Percentiles rank a stretch among this genome's conserved stretches.
Evolutionary conservation across 2,797 vertebrate genomes (phyloP).

Genomic region (Oryzias dopingdopingensis): DNA sequence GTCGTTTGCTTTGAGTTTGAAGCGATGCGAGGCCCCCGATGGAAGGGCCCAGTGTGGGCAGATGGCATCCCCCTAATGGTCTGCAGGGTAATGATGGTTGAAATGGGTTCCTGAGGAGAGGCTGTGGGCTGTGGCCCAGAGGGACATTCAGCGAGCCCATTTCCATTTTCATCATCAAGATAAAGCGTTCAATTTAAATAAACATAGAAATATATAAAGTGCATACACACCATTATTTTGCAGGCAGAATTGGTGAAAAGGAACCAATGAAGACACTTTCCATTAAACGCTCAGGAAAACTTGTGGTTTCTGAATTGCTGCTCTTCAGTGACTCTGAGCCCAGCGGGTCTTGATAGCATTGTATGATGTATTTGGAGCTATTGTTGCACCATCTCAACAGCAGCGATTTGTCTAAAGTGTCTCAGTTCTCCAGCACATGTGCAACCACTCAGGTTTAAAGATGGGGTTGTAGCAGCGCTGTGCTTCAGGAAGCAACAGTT

Average conservation of each 20-base stretch:
- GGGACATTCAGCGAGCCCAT: slow-evolving; percentile 51
- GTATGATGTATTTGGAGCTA: slow-evolving; percentile 26
- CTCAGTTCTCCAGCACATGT: slow-evolving; percentile 15
- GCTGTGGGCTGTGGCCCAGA: slow-evolving; percentile 61
- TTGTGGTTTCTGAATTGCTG: slow-evolving; percentile 29
- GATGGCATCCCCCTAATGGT: slow-evolving; percentile 78
- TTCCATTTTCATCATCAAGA: slow-evolving; percentile 60
- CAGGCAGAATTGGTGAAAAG: slow-evolving; percentile 13
- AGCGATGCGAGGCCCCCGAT: slow-evolving; percentile 61
- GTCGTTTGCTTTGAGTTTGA: slow-evolving; percentile 68
- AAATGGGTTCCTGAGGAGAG: slow-evolving; percentile 75
- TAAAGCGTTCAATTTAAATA: slow-evolving; percentile 43
- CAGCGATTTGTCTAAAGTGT: slow-evolving; percentile 47
- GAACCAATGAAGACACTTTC: slow-evolving; percentile 15
- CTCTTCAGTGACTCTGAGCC: slow-evolving; percentile 32
- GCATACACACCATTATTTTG: slow-evolving; percentile 4
- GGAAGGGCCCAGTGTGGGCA: slow-evolving; percentile 50
- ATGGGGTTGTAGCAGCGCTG: slow-evolving; percentile 17
- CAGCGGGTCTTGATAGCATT: slow-evolving; percentile 30
- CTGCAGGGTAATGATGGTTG: slow-evolving; percentile 82
- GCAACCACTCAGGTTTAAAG: slow-evolving; percentile 22
- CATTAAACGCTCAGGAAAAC: slow-evolving; percentile 24
- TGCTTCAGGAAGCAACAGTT: slow-evolving; percentile 62
- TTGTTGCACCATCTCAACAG: slow-evolving; percentile 40
- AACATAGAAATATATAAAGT: slow-evolving; percentile 12